Evolutionary conservation across 37 sponge, comb jelly and placozoan genomes (phyloP), one percentile per base, ranked within the genome.

Genomic region (Cliona cf. orientalis): DNA sequence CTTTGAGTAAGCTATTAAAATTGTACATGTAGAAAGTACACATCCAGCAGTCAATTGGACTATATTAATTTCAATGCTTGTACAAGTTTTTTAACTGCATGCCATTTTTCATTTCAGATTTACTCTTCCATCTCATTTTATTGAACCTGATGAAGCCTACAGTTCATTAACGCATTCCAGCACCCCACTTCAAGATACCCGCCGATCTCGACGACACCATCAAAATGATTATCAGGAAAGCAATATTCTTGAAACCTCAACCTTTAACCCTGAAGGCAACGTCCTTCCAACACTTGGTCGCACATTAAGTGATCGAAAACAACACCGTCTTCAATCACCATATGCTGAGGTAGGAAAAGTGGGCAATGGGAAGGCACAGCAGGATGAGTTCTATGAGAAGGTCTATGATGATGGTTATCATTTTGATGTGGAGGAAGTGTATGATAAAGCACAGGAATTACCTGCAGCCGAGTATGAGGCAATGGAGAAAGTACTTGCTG

Each of bases 321-420:
- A 19, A 4, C 32, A 7, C 33, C 32, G 33, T 2, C 6, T 5
- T 19, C 2, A 65, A 65, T 19, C 26, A 26, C n/a, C n/a, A n/a
- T n/a, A n/a, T n/a, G n/a, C n/a, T n/a, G n/a, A n/a, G n/a, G n/a
- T n/a, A n/a, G n/a, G n/a, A n/a, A 65, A 65, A 3, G 33, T 31
- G 35, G 23, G 12, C 26, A 61, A 61, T n/a, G 63, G 22, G 17
- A 19, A 65, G 32, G 32, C 17, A 26, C 19, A 34, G 2, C 17
- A n/a, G 2, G 66, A 36, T 3, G 66, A 65, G 32, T 65, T 65
- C 33, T 65, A 65, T 65, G 66, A 65, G 66, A 65, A 2, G 3
- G 33, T 65, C 32, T 4, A 29, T 29, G 66, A 65, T 65, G 66
- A 65, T 26, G 14, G 9, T 9, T n/a, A n/a, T n/a, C n/a, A n/a